Evolutionary conservation across 2,797 vertebrate genomes (phyloP).

Genomic region (Falco rusticolus): DNA sequence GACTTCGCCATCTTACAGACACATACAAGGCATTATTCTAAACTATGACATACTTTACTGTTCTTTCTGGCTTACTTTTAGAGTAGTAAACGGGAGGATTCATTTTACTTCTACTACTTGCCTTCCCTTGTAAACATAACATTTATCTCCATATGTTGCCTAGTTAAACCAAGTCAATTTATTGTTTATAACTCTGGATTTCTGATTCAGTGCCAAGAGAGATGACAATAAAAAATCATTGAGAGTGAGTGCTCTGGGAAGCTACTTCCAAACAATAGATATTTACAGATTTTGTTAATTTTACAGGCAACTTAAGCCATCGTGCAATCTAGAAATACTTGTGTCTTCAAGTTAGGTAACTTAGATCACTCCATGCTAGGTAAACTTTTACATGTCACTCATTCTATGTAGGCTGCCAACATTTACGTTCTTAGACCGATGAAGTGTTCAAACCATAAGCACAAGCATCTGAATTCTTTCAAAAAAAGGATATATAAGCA

Average conservation of each 20-base stretch:
- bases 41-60: background rate
- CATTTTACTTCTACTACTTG: background rate
- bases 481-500: background rate
- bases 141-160: background rate
- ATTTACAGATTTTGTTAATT: background rate
- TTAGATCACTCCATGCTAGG: background rate
- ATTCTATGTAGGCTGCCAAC: background rate
- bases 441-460: background rate
- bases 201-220: background rate
- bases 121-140: background rate
- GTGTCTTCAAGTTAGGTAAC: background rate
- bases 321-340: background rate
- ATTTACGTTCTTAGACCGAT: background rate
- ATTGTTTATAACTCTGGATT: background rate
- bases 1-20: background rate
- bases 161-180: background rate
- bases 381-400: background rate
- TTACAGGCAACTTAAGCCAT: background rate
- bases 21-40: background rate
- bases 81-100: background rate
- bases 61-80: background rate
- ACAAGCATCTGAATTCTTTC: background rate
- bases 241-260: background rate
- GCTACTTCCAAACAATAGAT: background rate
- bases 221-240: background rate